Base-by-base conservation (phyloP, 2,888 invertebrate species). In the Agrochola macilenta region DNA sequence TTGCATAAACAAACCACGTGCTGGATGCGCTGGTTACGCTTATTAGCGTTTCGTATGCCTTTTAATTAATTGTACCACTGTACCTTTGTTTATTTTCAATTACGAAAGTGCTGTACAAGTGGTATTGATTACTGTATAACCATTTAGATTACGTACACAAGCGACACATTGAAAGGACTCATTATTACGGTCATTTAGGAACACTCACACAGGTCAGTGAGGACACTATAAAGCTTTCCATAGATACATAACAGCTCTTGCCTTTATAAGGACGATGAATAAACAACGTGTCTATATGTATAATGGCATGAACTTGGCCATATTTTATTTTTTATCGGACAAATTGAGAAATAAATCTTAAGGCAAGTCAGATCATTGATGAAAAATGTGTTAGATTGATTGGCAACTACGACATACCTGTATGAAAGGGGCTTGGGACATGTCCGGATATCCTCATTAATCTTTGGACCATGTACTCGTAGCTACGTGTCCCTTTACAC, bases 1-100 rank as follows among this genome's bases (percentile, higher is more conserved):
- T 85, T 82, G 81, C 84, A 83, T 87, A 84, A 76, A 84, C 80
- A 86, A 86, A 82, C 76, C 63, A 69, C 80, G 77, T 85, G 78
- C 79, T 66, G 75, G 78, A 79, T 76, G 64, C 54, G 64, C 69
- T 74, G 66, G 60, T 69, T 63, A 81, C 63, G 66, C 78, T 65
- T 69, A 75, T 78, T 81, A 61, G 46, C n/a, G 46, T 64, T 85
- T 65, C 46, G 69, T 70, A 76, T 63, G 69, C 54, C 39, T 73
- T 74, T 77, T 81, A 69, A 79, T 84, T 39, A 80, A 86, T 78
- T 71, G 26, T 74, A 68, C 63, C 66, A 80, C 61, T 64, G 26
- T 76, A 76, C 69, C 76, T 87, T 77, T 76, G 73, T 82, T 81
- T 84, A 78, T 77, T 79, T 73, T 84, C 74, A 79, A 84, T 84